Evolutionary conservation across 2,888 invertebrate species (phyloP), one percentile per base, ranked within the genome.

Genomic region (Ichneumoninae sp.): DNA sequence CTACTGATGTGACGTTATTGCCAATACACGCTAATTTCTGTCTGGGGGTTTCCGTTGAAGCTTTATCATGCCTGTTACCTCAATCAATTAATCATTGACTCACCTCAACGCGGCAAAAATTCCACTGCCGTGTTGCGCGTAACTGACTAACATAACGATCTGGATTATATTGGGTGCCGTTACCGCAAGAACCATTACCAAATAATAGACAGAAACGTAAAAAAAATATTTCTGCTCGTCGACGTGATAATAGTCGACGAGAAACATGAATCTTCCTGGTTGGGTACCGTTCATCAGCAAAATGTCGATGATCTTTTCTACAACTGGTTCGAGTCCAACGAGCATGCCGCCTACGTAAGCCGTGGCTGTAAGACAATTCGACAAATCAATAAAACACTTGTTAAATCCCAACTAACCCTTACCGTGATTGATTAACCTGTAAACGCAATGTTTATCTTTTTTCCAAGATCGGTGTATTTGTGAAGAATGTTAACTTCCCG

Each of bases 91-190:
- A 44, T 13, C 44, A 44, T 44, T 13, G 26, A 26, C 66, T 77
- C 16, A 82, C 82, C 82, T 71, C 2, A 82, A 2, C 22, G 82
- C 77, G 2, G 82, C 76, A 19, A 82, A 82, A 54, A 82, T 71
- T 33, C 66, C 77, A 33, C 77, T 77, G 57, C 36, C 44, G 30
- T 82, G 82, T 57, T 71, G 77, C 2, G 66, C 63, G 36, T 82
- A 77, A 54, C 57, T 22, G 19, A 77, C 57, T 26, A 77, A 50
- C 57, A 76, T 76, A 0, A 76, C 33, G 16, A 69, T 65, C n/a
- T 50, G 22, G 5, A 70, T 70, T 33, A 33, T 47, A 16, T 5
- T 8, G n/a, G 50, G 30, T 8, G 8, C 8, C 1, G 52, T 1
- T 1, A 70, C 8, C 16, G 30, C 16, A 0, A 44, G 16, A 1